Conservation (phyloP, 2,888 invertebrate genomes). For the Agrochola macilenta region DNA sequence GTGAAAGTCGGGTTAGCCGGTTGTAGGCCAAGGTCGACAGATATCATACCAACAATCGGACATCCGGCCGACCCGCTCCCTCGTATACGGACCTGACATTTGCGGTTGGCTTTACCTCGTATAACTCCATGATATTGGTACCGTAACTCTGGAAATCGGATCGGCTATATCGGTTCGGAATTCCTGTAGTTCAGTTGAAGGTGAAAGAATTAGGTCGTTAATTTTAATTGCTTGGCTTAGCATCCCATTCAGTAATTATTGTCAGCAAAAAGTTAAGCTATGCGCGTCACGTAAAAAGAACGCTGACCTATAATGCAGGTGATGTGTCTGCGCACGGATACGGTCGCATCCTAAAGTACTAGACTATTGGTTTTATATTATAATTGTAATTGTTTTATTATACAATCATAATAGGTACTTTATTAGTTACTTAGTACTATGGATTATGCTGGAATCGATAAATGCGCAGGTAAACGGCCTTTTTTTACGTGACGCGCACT, state of each 20-base stretch:
- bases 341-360: too few species aligned
- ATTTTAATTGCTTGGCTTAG: conserved; percentile 14
- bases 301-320: too few species aligned
- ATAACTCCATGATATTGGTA: conserved; percentile 27
- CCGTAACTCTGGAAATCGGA: conserved; percentile 40
- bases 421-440: too few species aligned
- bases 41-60: conserved; percentile 40
- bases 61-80: conserved; percentile 21
- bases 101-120: conserved; percentile 29
- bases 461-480: too few species aligned
- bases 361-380: too few species aligned
- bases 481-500: too few species aligned
- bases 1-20: not conserved
- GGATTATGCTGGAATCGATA: too few species aligned
- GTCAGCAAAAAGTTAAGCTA: not conserved
- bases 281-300: too few species aligned
- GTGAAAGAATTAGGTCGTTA: conserved; percentile 15
- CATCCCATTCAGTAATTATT: not conserved
- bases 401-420: too few species aligned
- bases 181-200: conserved; percentile 15
- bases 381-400: too few species aligned
- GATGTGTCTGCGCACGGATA: too few species aligned
- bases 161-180: conserved; percentile 7
- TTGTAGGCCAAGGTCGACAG: conserved; percentile 30
- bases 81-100: conserved; percentile 28